Percentiles rank a stretch among this genome's conserved stretches.
Evolutionary conservation across 35 echinoderm and acorn worm species (phyloP).

Genomic region (Nesometra sesokonis): DNA sequence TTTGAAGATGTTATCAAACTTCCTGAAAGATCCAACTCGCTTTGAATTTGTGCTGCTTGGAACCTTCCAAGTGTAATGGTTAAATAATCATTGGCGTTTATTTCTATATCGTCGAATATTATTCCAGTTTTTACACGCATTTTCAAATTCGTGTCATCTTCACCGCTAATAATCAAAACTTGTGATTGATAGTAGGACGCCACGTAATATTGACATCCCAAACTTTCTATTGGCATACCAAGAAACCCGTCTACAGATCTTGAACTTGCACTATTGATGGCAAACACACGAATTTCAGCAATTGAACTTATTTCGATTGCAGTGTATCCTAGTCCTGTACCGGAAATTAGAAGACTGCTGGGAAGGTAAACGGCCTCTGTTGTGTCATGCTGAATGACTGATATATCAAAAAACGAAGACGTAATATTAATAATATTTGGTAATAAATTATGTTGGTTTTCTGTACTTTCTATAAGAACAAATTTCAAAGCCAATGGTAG

Average conservation of each 20-base stretch:
- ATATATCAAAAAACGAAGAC: not conserved
- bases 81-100: not conserved
- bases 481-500: not conserved
- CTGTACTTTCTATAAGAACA: not conserved
- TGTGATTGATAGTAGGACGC: not conserved
- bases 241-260: not conserved
- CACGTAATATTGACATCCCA: not conserved
- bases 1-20: not conserved
- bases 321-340: not conserved
- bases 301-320: not conserved
- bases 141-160: not conserved
- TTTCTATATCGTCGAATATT: not conserved
- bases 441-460: not conserved
- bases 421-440: not conserved
- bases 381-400: not conserved
- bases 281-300: not conserved
- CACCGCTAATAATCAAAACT: not conserved
- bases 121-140: not conserved
- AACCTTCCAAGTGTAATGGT: not conserved
- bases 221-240: not conserved
- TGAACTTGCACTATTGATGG: not conserved
- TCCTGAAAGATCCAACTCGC: conserved; percentile 12
- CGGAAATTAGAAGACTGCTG: not conserved
- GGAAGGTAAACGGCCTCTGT: not conserved
- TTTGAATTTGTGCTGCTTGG: conserved; percentile 9